These are phyloP conservation scores for Myotis yumanensis DNA, from an alignment of 2,113 vertebrate genomes.

Conservation along the genomic window DNA sequence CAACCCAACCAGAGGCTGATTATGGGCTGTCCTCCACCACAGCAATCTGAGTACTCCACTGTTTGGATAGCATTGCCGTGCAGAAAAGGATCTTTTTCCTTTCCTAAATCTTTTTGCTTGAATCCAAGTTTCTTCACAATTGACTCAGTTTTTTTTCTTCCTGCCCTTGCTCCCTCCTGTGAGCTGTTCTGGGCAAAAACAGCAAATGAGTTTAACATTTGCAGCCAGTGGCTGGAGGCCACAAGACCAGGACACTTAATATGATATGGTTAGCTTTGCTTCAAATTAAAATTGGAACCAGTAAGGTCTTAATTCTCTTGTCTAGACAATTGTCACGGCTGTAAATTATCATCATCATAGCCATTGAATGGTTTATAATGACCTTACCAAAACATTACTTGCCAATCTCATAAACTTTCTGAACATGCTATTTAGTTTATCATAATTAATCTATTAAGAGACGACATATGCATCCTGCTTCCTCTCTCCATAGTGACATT, in stretches of 20 bases:
- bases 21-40: neutral
- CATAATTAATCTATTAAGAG: constrained; percentile 71
- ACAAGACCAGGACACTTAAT: constrained; percentile 53
- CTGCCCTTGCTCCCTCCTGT: neutral
- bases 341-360: constrained; percentile 63
- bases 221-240: constrained; percentile 47
- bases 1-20: neutral
- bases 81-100: neutral
- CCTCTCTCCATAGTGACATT: constrained; percentile 60
- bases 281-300: constrained; percentile 66
- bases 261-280: constrained; percentile 60
- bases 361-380: constrained; percentile 60
- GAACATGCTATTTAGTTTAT: constrained; percentile 67
- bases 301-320: constrained; percentile 71
- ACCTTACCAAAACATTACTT: constrained; percentile 56
- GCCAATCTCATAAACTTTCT: constrained; percentile 61
- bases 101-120: neutral
- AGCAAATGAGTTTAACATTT: constrained; percentile 67
- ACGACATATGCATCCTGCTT: constrained; percentile 21
- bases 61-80: neutral
- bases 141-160: neutral
- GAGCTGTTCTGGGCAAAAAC: neutral
- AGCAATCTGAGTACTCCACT: neutral
- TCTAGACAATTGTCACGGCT: constrained; percentile 71
- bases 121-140: constrained; percentile 28